phyloP scores from a whole-genome alignment of 2,113 vertebrate genomes.

The Phocoena phocoena region DNA sequence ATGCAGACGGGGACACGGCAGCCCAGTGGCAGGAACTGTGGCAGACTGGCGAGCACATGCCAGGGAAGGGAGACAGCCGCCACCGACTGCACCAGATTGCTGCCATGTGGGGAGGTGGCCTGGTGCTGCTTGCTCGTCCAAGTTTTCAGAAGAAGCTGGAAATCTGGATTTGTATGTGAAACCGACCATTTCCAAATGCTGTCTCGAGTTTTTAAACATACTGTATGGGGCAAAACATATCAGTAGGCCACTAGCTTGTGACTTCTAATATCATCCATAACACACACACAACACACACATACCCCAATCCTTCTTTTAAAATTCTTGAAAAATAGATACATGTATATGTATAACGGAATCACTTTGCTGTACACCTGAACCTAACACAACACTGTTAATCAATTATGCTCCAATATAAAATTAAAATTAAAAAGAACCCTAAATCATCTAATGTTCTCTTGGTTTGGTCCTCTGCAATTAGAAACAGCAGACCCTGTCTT shows the following conservation, averaged over 20 bases:
- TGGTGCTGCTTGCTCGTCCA: slow-evolving; percentile 23
- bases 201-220: slow-evolving; percentile 46
- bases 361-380: neutral
- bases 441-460: neutral
- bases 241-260: neutral
- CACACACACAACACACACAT: neutral
- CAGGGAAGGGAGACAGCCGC: slow-evolving; percentile 48
- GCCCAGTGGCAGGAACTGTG: neutral
- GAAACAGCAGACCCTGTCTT: neutral
- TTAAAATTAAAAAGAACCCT: neutral
- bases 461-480: neutral
- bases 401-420: neutral
- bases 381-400: neutral
- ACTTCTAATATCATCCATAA: neutral
- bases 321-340: neutral
- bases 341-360: neutral
- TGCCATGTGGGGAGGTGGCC: slow-evolving; percentile 68
- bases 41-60: slow-evolving; percentile 62
- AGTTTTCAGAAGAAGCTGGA: slow-evolving; percentile 60
- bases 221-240: neutral
- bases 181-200: slow-evolving; percentile 38
- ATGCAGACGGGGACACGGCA: neutral
- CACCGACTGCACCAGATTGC: slow-evolving; percentile 52
- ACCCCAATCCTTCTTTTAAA: neutral
- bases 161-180: slow-evolving; percentile 38